Percentiles rank a stretch among this genome's conserved stretches.
These are phyloP conservation scores for Zygaena filipendulae DNA, from an alignment of 2,888 invertebrate species.

Conservation along the genomic window DNA sequence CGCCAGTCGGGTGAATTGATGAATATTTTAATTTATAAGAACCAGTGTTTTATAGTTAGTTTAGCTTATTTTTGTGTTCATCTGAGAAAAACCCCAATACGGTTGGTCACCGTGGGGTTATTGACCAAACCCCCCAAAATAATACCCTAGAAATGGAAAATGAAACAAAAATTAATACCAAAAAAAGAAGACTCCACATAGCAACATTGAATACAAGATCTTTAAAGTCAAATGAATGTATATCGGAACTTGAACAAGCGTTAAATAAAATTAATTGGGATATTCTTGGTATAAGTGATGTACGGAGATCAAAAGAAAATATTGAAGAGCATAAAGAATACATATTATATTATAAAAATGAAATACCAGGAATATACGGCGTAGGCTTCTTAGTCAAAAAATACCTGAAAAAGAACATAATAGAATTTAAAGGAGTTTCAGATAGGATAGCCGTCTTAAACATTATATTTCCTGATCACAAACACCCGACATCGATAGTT, in stretches of 20 bases:
- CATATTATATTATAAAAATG: conserved; percentile 13
- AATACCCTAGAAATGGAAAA: too few species aligned
- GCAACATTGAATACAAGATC: conserved; percentile 3
- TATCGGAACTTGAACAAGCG: conserved; percentile 9
- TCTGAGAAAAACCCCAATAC: too few species aligned
- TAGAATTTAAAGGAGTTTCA: conserved; percentile 13
- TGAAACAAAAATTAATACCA: too few species aligned
- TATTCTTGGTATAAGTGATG: conserved; percentile 13
- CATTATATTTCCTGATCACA: conserved; percentile 7
- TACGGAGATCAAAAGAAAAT: conserved; percentile 11
- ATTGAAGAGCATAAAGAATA: conserved; percentile 15
- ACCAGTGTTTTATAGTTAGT: too few species aligned
- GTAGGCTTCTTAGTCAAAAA: conserved; percentile 17
- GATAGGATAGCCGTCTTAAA: conserved; percentile 16
- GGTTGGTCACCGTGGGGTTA: too few species aligned
- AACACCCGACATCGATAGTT: conserved; percentile 6
- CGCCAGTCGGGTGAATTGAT: too few species aligned
- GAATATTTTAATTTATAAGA: too few species aligned
- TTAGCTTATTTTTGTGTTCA: too few species aligned
- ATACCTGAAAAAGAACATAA: conserved; percentile 9
- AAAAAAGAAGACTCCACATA: too few species aligned
- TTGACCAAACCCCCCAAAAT: too few species aligned
- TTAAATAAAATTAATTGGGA: conserved; percentile 13
- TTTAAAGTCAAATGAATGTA: conserved; percentile 2
- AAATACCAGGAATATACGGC: conserved; percentile 11